A percentile compares a stretch with the other conserved stretches of the same genome.
Conservation (phyloP, 2,888 invertebrate species). For the Diogma glabrata region DNA sequence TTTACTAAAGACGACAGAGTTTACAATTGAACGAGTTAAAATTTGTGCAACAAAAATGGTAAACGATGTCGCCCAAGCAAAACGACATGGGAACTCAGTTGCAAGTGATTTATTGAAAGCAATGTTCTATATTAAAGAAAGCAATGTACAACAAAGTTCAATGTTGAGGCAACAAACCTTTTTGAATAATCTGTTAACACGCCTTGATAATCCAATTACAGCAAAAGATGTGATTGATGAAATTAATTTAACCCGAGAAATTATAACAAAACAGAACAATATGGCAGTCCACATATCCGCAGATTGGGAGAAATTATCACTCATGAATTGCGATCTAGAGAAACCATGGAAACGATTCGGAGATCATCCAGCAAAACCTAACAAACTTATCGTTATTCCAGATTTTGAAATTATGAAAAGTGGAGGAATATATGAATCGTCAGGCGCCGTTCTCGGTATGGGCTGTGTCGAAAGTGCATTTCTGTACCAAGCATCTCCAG, state of each 20-base stretch:
- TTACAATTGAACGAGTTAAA: slow-evolving; percentile 60
- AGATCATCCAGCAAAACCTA: neutral
- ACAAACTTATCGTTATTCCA: slow-evolving; percentile 21
- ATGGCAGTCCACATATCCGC: slow-evolving; percentile 61
- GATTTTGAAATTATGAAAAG: slow-evolving; percentile 24
- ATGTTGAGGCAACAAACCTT: slow-evolving; percentile 68
- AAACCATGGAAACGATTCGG: slow-evolving; percentile 42
- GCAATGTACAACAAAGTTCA: slow-evolving; percentile 58
- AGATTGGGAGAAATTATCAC: slow-evolving; percentile 38
- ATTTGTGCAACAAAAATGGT: slow-evolving; percentile 70
- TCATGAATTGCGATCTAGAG: slow-evolving; percentile 20
- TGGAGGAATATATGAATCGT: slow-evolving; percentile 28
- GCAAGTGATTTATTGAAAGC: slow-evolving; percentile 48
- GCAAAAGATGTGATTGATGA: slow-evolving; percentile 39
- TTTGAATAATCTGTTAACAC: slow-evolving; percentile 52
- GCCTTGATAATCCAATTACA: slow-evolving; percentile 41
- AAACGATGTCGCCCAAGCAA: slow-evolving; percentile 66
- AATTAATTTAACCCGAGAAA: slow-evolving; percentile 45
- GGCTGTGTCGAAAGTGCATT: slow-evolving; percentile 73
- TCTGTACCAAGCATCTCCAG: slow-evolving; percentile 53
- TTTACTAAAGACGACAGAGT: slow-evolving; percentile 56
- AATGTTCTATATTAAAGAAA: slow-evolving; percentile 49
- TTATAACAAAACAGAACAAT: slow-evolving; percentile 47
- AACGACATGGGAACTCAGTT: slow-evolving; percentile 60
- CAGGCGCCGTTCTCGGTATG: slow-evolving; percentile 61